These are phyloP conservation scores for Pseudocheirus occidentalis DNA, from an alignment of 2,797 vertebrate genomes.

Conservation along the genomic window DNA sequence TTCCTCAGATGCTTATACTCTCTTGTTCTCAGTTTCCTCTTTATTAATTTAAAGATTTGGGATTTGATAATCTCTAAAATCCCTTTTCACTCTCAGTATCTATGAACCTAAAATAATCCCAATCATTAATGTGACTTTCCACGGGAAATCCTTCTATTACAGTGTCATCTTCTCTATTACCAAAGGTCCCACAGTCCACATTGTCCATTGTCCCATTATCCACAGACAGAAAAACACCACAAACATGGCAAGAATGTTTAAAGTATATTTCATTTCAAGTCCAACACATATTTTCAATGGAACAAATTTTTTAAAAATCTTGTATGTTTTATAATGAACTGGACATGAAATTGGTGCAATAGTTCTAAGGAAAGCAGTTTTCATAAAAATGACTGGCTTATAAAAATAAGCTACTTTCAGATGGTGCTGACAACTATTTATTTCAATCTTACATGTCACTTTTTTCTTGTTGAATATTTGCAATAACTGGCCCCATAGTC, in stretches of 20 bases:
- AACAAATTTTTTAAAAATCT: background rate
- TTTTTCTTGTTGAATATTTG: background rate
- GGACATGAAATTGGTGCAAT: slow-evolving; percentile 5
- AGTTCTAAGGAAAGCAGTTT: slow-evolving; percentile 14
- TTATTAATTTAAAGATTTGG: too few relatives aligned
- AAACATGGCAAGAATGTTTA: background rate
- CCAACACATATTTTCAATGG: background rate
- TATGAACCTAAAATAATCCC: background rate
- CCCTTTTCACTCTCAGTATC: background rate
- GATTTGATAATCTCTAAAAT: background rate
- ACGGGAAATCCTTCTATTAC: background rate
- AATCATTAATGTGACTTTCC: background rate
- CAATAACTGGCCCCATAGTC: too few relatives aligned
- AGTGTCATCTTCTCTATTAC: background rate
- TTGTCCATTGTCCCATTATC: too few relatives aligned
- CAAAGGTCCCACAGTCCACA: background rate
- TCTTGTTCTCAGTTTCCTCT: too few relatives aligned
- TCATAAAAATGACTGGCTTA: slow-evolving; percentile 22
- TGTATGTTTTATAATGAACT: slow-evolving; percentile 11
- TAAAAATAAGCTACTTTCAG: slow-evolving; percentile 23
- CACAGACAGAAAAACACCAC: background rate
- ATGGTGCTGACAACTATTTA: slow-evolving; percentile 20
- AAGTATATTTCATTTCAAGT: slow-evolving; percentile 4
- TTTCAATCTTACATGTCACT: slow-evolving; percentile 9
- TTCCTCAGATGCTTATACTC: too few relatives aligned